A percentile compares a stretch with the other conserved stretches of the same genome.
Conservation (phyloP, 2,888 invertebrate genomes). For the Aleiodes testaceus region DNA sequence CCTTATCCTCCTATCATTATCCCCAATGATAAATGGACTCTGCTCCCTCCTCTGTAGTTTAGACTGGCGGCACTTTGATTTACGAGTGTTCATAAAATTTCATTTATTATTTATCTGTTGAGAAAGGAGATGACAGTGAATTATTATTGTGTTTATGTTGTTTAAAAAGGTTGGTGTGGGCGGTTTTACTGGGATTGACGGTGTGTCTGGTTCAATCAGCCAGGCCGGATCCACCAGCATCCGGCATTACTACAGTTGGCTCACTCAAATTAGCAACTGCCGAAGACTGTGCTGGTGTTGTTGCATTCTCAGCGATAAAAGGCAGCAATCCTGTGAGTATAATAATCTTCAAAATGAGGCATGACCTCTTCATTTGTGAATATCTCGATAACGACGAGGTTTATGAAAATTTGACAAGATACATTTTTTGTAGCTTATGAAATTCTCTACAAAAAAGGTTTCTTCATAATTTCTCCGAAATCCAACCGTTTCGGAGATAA, state of each 20-base stretch:
- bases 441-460: too few relatives aligned
- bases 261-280: slow-evolving; percentile 71
- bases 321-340: slow-evolving; percentile 60
- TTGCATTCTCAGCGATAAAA: slow-evolving; percentile 70
- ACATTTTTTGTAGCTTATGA: too few relatives aligned
- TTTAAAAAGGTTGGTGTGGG: slow-evolving; percentile 66
- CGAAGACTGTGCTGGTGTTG: slow-evolving; percentile 71
- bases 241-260: slow-evolving; percentile 69
- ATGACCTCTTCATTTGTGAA: too few relatives aligned
- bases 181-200: slow-evolving; percentile 60
- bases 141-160: slow-evolving; percentile 19
- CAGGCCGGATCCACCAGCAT: slow-evolving; percentile 63
- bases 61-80: too few relatives aligned
- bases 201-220: slow-evolving; percentile 60
- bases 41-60: too few relatives aligned
- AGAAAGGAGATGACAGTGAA: neutral
- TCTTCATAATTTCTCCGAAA: too few relatives aligned
- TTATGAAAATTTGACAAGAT: too few relatives aligned
- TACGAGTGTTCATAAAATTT: slow-evolving; percentile 1
- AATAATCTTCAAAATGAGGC: neutral
- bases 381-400: too few relatives aligned
- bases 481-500: too few relatives aligned
- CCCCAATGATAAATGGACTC: too few relatives aligned
- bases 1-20: too few relatives aligned
- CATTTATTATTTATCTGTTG: slow-evolving; percentile 26